These are phyloP conservation scores for Strongylocentrotus purpuratus DNA, from an alignment of 35 echinoderm and acorn worm genomes.

Conservation along the genomic window DNA sequence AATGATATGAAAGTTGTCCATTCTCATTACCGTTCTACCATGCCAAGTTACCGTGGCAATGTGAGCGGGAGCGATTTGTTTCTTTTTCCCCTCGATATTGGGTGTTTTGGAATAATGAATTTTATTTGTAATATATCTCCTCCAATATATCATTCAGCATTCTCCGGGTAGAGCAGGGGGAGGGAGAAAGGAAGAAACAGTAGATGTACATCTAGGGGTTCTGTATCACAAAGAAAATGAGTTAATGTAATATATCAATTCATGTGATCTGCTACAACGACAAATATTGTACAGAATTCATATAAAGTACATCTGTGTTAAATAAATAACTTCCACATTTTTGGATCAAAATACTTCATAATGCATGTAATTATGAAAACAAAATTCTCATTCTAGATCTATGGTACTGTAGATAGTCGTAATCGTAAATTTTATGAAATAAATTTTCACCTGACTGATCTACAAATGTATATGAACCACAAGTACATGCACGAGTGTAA, in stretches of 20 bases:
- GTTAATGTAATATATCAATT: background rate
- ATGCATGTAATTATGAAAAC: too few species aligned
- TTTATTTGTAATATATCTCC: slow-evolving; percentile 30
- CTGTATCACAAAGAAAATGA: background rate
- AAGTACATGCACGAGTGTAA: too few species aligned
- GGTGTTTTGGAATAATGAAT: slow-evolving; percentile 35
- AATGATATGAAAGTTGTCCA: slow-evolving; percentile 44
- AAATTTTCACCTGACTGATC: too few species aligned
- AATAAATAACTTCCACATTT: background rate
- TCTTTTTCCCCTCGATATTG: slow-evolving; percentile 34
- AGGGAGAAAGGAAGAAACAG: background rate
- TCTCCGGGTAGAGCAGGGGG: background rate
- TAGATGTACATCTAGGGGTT: background rate
- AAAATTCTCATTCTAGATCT: too few species aligned
- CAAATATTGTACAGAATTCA: too few species aligned
- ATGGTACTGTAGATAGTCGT: too few species aligned
- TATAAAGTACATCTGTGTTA: background rate
- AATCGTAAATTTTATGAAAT: too few species aligned
- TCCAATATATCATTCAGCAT: background rate
- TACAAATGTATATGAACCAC: too few species aligned
- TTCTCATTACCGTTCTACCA: slow-evolving; percentile 23
- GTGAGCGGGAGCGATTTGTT: slow-evolving; percentile 10
- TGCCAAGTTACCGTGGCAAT: slow-evolving; percentile 28
- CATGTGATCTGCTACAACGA: background rate
- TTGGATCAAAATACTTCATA: background rate